Conservation (phyloP, 2,888 invertebrate genomes). For the Melinopterus prodromus region DNA sequence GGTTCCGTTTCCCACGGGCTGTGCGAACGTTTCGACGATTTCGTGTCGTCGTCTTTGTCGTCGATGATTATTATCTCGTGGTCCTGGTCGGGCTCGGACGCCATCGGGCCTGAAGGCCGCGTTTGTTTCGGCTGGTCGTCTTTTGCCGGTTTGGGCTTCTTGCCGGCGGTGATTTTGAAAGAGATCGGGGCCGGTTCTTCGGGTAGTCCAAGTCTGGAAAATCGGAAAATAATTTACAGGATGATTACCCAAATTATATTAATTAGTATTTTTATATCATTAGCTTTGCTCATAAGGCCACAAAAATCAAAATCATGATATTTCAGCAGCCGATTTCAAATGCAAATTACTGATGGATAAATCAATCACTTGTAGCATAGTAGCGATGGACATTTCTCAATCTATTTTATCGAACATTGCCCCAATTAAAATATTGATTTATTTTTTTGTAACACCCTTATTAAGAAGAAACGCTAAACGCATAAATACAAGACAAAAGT, state of each 20-base stretch:
- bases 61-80: constrained; percentile 56
- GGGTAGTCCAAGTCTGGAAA: constrained; percentile 50
- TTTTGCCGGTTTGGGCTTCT: constrained; percentile 37
- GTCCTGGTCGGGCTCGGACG: constrained; percentile 55
- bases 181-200: constrained; percentile 57
- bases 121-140: constrained; percentile 42
- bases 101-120: constrained; percentile 47
- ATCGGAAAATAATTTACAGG: background rate
- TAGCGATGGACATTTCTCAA: too few relatives aligned
- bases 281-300: background rate
- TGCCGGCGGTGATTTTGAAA: constrained; percentile 55
- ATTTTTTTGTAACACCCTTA: too few relatives aligned
- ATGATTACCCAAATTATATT: background rate
- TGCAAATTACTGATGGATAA: too few relatives aligned
- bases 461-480: too few relatives aligned
- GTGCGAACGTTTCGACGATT: constrained; percentile 51
- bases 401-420: too few relatives aligned
- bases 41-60: constrained; percentile 51
- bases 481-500: background rate
- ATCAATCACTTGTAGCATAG: too few relatives aligned
- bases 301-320: background rate
- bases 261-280: constrained; percentile 9
- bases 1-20: constrained; percentile 58
- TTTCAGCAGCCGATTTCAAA: too few relatives aligned
- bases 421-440: too few relatives aligned